Base-by-base conservation (phyloP, 2,113 vertebrate species). In the Tragelaphus buxtoni region DNA sequence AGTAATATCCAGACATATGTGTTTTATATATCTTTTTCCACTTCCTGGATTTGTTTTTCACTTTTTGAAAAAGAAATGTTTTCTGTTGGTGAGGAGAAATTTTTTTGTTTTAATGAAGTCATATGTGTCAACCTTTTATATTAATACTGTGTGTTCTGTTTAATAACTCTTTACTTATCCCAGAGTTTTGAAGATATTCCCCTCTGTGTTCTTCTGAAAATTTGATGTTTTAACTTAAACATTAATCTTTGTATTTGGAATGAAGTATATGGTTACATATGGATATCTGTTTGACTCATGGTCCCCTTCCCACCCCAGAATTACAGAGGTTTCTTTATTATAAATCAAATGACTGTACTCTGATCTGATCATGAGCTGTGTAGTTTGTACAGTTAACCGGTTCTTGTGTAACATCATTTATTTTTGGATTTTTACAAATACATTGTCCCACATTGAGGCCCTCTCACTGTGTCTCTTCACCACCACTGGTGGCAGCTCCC, bases 391-490 rank as follows among this genome's bases (percentile, higher is more conserved):
- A 99, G 96, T 99, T 99, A 97, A 99, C 98, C 63, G 99, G 99
- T 96, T 99, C 99, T 98, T 99, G 99, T 4, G 99, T 99, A n/a
- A 98, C 98, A 89, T 99, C 99, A 77, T 99, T 99, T 97, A 99
- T 99, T 99, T 99, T 99, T 30, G 99, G 99, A 53, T 98, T 98
- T 82, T 99, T 98, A 45, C 99, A 99, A 87, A 99, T 98, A 99
- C 99, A 99, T 97, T 99, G 99, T 98, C 99, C 99, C 80, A 99
- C 96, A 61, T 98, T 98, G 69, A 99, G 98, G 93, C 99, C 98
- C 35, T 99, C 99, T 97, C 99, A 99, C 89, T 98, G 93, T 69
- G 97, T 86, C 58, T 98, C 98, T n/a, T 99, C 98, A 56, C 95
- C 35, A 20, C 97, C 95, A 17, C 79, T 87, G 12, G 95, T 87